Evolutionary conservation across 2,888 invertebrate species (phyloP), one percentile per base, ranked within the genome.

Genomic region (Acanthosepion esculentum): DNA sequence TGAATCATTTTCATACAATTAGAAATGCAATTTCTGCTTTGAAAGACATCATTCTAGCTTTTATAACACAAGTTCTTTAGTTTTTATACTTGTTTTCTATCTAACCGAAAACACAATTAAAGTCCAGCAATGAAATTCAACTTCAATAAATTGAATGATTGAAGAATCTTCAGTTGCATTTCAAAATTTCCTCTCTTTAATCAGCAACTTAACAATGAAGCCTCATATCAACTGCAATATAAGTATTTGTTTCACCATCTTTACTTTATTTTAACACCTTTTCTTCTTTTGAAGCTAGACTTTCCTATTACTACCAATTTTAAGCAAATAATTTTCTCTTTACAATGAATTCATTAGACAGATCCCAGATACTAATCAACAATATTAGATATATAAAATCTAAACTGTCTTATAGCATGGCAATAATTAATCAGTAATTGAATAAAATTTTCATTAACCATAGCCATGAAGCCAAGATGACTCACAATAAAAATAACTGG

Each of bases 381-480:
- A 93, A 48, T 48, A 92, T 48, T n/a, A 50, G 53, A 93, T 50
- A 93, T 53, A 29, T 48, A 93, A 53, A 50, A 53, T 50, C 53
- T 41, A 29, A 93, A 29, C n/a, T 18, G 92, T 92, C 48, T 92
- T 92, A 33, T 33, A 91, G 20, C 48, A 3, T 50, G 8, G n/a
- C 10, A 93, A 93, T 53, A 93, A 93, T 93, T 93, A 93, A 50
- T 53, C 41, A 93, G 93, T 93, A 93, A 93, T 93, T 93, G 93
- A 50, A 50, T 53, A 93, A 50, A 53, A 50, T 53, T 41, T 93
- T 29, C 48, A 93, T 93, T 93, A 93, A 53, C 20, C 48, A 48
- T 12, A 78, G 78, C 29, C 78, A 78, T 78, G 78, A n/a, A 78
- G 78, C n/a, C n/a, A 78, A 12, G n/a, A 78, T 78, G 78, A 78